Conservation (phyloP, 2,888 invertebrate genomes). For the Dasysyrphus tricinctus region DNA sequence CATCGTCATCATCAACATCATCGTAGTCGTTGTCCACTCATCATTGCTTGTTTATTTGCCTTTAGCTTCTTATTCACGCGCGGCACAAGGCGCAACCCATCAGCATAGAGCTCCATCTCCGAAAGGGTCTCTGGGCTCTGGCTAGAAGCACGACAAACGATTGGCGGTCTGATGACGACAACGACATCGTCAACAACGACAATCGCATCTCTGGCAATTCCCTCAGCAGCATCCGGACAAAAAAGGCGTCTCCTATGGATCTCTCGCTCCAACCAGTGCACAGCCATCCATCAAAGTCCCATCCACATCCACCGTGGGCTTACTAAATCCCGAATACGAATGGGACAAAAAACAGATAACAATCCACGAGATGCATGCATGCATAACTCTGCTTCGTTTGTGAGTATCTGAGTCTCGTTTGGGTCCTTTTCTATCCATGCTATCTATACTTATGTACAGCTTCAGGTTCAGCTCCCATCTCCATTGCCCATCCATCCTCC, state of each 20-base stretch:
- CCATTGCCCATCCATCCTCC: conserved; percentile 61
- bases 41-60: conserved; percentile 71
- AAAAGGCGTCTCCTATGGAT: conserved; percentile 75
- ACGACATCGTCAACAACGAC: conserved; percentile 35
- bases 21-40: conserved; percentile 40
- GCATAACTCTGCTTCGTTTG: conserved; percentile 69
- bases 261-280: conserved; percentile 71
- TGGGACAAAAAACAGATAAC: conserved; percentile 47
- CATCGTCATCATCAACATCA: background rate
- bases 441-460: background rate
- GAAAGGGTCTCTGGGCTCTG: conserved; percentile 49
- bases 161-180: conserved; percentile 58
- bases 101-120: conserved; percentile 39
- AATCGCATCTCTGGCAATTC: conserved; percentile 64
- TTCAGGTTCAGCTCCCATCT: background rate
- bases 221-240: conserved; percentile 59
- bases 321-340: conserved; percentile 63
- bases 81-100: conserved; percentile 58
- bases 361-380: conserved; percentile 73
- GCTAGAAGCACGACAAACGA: conserved; percentile 66
- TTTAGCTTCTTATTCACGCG: conserved; percentile 73
- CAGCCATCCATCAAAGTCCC: conserved; percentile 74
- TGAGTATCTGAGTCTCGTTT: conserved; percentile 37
- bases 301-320: conserved; percentile 59
- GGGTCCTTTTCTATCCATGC: conserved; percentile 63